Evolutionary conservation across 1,140 invertebrate species (phyloP).

Genomic region (Cydia pomonella): DNA sequence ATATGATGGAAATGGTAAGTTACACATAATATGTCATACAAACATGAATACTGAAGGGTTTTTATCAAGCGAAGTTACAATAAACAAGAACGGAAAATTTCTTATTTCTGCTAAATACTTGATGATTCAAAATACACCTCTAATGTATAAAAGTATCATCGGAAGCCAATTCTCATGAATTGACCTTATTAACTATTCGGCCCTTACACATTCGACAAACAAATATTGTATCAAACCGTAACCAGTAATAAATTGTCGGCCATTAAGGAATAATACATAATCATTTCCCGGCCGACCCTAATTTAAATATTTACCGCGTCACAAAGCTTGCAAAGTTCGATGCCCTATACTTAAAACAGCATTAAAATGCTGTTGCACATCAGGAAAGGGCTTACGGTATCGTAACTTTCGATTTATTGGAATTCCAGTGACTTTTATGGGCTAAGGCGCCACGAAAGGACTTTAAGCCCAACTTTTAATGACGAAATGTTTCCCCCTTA

Average conservation of each 20-base stretch:
- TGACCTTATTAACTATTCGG: too few relatives aligned
- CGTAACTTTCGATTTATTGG: neutral
- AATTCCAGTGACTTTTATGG: neutral
- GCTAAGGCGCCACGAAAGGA: neutral
- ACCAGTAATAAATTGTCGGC: neutral
- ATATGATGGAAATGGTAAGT: constrained; percentile 91
- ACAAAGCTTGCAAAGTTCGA: constrained; percentile 10
- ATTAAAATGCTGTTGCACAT: neutral
- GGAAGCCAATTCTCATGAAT: too few relatives aligned
- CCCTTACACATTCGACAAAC: too few relatives aligned
- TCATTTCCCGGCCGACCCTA: neutral
- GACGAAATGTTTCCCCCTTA: neutral
- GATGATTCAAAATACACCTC: too few relatives aligned
- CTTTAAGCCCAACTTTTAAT: neutral
- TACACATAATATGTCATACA: neutral
- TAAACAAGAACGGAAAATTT: neutral
- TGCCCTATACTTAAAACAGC: neutral
- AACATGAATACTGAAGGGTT: neutral
- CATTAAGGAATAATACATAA: neutral
- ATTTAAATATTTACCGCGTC: constrained; percentile 5
- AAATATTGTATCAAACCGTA: neutral
- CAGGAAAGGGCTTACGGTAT: neutral
- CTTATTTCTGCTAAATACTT: too few relatives aligned
- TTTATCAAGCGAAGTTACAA: neutral
- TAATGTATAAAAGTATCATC: too few relatives aligned